Evolutionary conservation across 2,797 vertebrate species (phyloP).

Genomic region (Molossus alvarezi): DNA sequence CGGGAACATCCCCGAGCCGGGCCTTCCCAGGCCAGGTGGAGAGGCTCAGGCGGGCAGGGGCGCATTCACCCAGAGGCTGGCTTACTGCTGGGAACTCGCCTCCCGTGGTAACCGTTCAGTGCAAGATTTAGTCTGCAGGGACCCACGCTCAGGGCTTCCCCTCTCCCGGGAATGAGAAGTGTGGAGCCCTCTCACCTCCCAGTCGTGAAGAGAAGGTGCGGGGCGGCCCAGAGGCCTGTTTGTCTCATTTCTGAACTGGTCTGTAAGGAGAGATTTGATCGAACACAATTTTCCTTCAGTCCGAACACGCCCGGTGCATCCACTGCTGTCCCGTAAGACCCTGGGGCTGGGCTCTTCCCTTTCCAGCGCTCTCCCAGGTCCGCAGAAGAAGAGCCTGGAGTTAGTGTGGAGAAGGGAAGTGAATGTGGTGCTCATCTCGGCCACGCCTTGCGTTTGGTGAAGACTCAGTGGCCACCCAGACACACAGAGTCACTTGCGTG

Average conservation of each 20-base stretch:
- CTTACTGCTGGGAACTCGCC: neutral
- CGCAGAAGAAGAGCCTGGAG: conserved; percentile 13
- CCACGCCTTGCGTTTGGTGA: neutral
- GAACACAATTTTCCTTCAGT: neutral
- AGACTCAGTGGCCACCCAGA: neutral
- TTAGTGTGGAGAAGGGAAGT: neutral
- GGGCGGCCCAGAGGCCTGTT: neutral
- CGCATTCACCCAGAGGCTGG: neutral
- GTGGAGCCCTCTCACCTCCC: neutral
- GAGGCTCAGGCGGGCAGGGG: neutral
- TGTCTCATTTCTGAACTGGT: neutral
- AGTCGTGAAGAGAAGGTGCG: neutral
- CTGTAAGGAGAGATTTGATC: neutral
- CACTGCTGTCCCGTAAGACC: neutral
- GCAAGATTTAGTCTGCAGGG: neutral
- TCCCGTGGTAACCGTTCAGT: neutral
- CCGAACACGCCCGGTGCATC: neutral
- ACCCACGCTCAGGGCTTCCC: neutral
- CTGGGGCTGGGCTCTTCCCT: neutral
- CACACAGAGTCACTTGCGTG: neutral
- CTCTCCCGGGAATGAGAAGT: neutral
- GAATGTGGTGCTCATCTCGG: neutral
- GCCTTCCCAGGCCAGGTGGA: neutral
- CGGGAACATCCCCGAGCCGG: neutral
- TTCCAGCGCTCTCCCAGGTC: neutral